phyloP scores from a whole-genome alignment of 2,888 invertebrate species.

The Orthosia gracilis region DNA sequence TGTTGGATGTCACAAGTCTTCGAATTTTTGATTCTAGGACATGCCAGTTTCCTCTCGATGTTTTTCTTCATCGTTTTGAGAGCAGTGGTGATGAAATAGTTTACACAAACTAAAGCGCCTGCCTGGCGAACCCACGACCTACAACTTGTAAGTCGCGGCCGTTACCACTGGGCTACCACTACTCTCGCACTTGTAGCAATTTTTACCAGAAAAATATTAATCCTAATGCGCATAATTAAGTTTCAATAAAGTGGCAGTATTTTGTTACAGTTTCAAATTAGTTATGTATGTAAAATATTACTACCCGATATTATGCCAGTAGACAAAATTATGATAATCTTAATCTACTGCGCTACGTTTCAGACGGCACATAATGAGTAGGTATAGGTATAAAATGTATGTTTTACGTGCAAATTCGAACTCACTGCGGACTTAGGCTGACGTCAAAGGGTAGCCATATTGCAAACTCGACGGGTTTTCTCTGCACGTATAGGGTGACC shows the following conservation, averaged over 20 bases:
- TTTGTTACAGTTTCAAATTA: constrained; percentile 26
- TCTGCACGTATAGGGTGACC: constrained; percentile 72
- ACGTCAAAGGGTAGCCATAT: constrained; percentile 82
- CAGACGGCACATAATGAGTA: constrained; percentile 45
- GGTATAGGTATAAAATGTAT: constrained; percentile 40
- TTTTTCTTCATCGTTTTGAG: too few relatives aligned
- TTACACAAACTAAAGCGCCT: too few relatives aligned
- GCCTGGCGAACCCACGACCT: too few relatives aligned
- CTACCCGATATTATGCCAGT: constrained; percentile 24
- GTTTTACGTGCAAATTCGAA: constrained; percentile 56
- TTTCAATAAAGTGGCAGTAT: constrained; percentile 33
- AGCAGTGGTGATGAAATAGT: too few relatives aligned
- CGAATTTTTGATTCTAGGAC: too few relatives aligned
- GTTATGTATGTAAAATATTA: constrained; percentile 36
- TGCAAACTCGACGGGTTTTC: constrained; percentile 75
- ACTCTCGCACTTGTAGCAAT: too few relatives aligned
- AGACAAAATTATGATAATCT: constrained; percentile 57
- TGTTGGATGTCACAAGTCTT: too few relatives aligned
- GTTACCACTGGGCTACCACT: too few relatives aligned
- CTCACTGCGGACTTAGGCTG: constrained; percentile 75
- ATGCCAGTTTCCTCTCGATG: too few relatives aligned
- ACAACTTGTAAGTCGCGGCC: too few relatives aligned
- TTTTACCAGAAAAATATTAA: too few relatives aligned
- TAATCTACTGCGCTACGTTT: constrained; percentile 35
- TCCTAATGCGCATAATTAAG: not conserved